phyloP scores from a whole-genome alignment of 2,888 invertebrate genomes.

The Tenthredo scrophulariae region DNA sequence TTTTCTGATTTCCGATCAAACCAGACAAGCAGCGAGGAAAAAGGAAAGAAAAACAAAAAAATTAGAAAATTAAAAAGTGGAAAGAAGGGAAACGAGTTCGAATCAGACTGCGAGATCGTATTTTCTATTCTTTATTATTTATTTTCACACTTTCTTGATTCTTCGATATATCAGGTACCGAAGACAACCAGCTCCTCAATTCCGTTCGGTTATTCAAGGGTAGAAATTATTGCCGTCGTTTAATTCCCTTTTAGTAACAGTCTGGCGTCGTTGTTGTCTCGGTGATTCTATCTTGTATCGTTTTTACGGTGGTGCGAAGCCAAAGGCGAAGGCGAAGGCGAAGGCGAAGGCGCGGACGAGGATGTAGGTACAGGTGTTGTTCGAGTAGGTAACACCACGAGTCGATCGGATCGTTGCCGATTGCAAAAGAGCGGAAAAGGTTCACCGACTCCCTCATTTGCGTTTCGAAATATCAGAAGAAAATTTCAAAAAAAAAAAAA shows the following conservation, averaged over 20 bases:
- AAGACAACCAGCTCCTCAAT: neutral
- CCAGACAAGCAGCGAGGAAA: too few species aligned
- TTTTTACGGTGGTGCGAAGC: conserved; percentile 15
- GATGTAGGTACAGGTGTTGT: conserved; percentile 44
- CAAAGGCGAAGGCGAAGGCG: neutral
- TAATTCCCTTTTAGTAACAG: conserved; percentile 49
- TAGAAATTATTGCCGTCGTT: neutral
- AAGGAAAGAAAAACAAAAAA: neutral
- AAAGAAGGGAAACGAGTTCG: neutral
- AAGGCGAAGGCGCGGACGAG: conserved; percentile 21
- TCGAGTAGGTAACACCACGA: neutral
- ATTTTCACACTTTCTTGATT: neutral
- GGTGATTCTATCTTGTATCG: conserved; percentile 36
- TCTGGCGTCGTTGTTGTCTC: conserved; percentile 12
- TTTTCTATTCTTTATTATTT: too few species aligned
- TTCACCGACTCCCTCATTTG: neutral
- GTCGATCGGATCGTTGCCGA: neutral
- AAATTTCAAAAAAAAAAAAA: too few species aligned
- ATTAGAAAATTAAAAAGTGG: neutral
- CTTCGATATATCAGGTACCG: neutral
- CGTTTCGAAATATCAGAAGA: too few species aligned
- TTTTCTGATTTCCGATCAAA: neutral
- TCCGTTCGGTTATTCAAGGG: neutral
- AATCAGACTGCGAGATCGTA: too few species aligned
- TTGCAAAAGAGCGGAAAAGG: neutral